Conservation (phyloP, 2,797 vertebrate genomes). For the Falco berigora region DNA sequence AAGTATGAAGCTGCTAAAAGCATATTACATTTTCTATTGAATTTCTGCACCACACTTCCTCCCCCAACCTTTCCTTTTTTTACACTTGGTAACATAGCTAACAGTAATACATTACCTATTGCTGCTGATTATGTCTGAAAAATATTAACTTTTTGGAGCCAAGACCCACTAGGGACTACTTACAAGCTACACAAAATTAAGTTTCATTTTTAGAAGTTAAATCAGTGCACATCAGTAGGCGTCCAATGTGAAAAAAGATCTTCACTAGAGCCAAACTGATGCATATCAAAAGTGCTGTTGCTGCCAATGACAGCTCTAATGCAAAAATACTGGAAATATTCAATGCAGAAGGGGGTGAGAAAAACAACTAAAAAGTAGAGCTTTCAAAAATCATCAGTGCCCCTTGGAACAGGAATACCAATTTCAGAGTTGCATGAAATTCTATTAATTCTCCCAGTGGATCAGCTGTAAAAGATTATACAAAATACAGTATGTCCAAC, state of each 20-base stretch:
- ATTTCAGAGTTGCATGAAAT: conserved; percentile 39
- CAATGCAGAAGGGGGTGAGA: not conserved
- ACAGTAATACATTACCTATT: conserved; percentile 67
- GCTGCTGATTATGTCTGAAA: conserved; percentile 72
- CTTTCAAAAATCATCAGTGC: conserved; percentile 41
- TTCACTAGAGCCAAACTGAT: conserved; percentile 63
- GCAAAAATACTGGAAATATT: conserved; percentile 56
- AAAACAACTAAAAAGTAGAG: conserved; percentile 19
- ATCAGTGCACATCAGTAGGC: conserved; percentile 67
- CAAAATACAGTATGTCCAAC: conserved; percentile 37
- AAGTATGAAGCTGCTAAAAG: conserved; percentile 51
- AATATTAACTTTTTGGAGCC: conserved; percentile 72
- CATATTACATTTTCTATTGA: conserved; percentile 29
- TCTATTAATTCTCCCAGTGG: conserved; percentile 48
- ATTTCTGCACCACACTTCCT: conserved; percentile 18
- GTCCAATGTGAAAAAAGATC: conserved; percentile 55
- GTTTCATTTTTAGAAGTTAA: conserved; percentile 73
- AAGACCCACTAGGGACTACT: conserved; percentile 63
- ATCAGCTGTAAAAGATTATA: conserved; percentile 28
- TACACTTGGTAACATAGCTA: conserved; percentile 59
- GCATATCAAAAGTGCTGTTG: conserved; percentile 54
- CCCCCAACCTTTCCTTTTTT: conserved; percentile 48
- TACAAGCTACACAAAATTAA: conserved; percentile 74
- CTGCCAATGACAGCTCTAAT: conserved; percentile 56
- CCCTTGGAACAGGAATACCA: conserved; percentile 28